Base-by-base conservation (phyloP, 2,113 vertebrate species). In the Ailurus styani region DNA sequence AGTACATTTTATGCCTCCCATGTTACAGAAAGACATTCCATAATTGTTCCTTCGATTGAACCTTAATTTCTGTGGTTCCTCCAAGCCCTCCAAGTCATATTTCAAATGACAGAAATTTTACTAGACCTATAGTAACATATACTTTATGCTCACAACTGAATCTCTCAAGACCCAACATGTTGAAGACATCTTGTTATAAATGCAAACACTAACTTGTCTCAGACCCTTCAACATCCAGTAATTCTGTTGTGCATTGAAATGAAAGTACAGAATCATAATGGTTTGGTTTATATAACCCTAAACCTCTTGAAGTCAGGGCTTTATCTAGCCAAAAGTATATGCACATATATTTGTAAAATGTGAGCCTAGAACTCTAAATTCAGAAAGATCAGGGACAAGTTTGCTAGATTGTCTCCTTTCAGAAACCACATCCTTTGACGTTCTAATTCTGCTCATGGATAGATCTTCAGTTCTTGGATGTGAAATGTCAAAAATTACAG, bases 41-140 rank as follows among this genome's bases (percentile, higher is more conserved):
- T 7, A 57, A 66, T 82, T 52, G 34, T 72, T 87, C 5, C 5
- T 94, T 70, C 83, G 55, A 23, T 47, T 90, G 17, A 90, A 6
- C 3, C 5, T 93, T 57, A 96, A 82, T 93, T 93, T 85, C 42
- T 52, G 18, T 54, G 34, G 5, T 79, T 8, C 83, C 12, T 81
- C 14, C 55, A 79, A 81, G 45, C 15, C 73, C 11, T 77, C 12
- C 15, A 75, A 92, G 37, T 64, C 21, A 93, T 87, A 93, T 77
- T 93, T 88, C 3, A 88, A 94, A 62, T 93, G 75, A 82, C 6
- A 87, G 12, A 84, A 50, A 66, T 94, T 90, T 94, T 87, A 79
- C 50, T 78, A 94, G 23, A 37, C 42, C 62, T 50, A 78, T 55
- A 90, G 7, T 29, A n/a, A 97, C 92, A 73, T 66, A 81, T 31